phyloP scores from a whole-genome alignment of 2,888 invertebrate genomes.

The Amorpha juglandis region DNA sequence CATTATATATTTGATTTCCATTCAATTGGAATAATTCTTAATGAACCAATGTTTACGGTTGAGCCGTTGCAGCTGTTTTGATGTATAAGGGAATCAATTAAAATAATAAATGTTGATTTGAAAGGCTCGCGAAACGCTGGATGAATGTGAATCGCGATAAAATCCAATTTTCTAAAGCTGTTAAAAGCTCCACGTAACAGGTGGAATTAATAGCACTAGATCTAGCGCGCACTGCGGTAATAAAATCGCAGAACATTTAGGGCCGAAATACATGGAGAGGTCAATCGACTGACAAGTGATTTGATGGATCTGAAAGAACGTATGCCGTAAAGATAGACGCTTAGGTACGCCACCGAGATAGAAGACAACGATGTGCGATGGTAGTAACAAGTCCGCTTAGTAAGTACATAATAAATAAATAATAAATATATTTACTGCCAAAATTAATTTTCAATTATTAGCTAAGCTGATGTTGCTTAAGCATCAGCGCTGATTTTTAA shows the following conservation, averaged over 20 bases:
- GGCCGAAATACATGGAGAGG: neutral
- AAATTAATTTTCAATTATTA: too few species aligned
- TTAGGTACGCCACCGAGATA: too few species aligned
- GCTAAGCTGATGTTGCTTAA: too few species aligned
- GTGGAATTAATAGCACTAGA: neutral
- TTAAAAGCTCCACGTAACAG: constrained; percentile 15
- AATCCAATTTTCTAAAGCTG: neutral
- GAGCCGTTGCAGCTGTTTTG: neutral
- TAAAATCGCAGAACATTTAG: neutral
- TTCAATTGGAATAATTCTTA: constrained; percentile 3
- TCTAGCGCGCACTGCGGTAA: neutral
- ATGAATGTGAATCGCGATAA: constrained; percentile 17
- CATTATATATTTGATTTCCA: neutral
- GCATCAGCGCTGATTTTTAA: too few species aligned
- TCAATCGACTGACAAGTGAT: too few species aligned
- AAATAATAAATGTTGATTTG: constrained; percentile 7
- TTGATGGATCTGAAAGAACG: too few species aligned
- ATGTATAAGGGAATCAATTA: constrained; percentile 1
- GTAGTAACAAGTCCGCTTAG: too few species aligned
- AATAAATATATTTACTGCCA: too few species aligned
- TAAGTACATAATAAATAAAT: too few species aligned
- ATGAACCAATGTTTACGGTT: neutral
- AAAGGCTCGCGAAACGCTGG: neutral
- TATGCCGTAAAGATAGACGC: too few species aligned
- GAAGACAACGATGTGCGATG: too few species aligned